A percentile compares a stretch with the other conserved stretches of the same genome.
phyloP scores from a whole-genome alignment of 37 sponge, comb jelly and placozoan species.

The Chondrosia reniformis region DNA sequence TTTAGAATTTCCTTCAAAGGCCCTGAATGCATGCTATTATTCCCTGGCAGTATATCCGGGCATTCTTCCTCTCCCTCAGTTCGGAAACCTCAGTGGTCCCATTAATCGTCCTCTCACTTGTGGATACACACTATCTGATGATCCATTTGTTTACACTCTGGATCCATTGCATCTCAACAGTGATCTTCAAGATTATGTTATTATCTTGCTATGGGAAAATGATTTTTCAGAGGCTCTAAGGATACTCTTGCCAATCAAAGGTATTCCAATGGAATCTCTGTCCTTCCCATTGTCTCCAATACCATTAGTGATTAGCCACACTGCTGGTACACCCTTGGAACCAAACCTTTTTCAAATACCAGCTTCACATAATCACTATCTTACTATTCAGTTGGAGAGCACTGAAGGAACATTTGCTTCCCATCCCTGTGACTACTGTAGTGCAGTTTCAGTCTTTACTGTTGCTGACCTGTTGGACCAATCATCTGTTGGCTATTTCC shows the following conservation, averaged over 20 bases:
- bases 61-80: neutral
- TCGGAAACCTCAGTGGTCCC: neutral
- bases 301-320: neutral
- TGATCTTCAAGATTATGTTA: neutral
- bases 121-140: constrained; percentile 1
- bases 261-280: too few species aligned
- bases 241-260: neutral
- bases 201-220: neutral
- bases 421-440: too few species aligned
- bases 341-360: neutral
- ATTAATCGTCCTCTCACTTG: neutral
- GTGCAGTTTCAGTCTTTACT: too few species aligned
- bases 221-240: neutral
- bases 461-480: too few species aligned
- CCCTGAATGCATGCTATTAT: constrained; percentile 1
- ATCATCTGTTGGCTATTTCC: too few species aligned
- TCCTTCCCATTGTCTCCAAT: neutral
- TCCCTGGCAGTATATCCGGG: neutral
- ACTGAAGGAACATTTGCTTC: too few species aligned
- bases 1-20: neutral
- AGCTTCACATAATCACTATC: too few species aligned
- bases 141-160: neutral
- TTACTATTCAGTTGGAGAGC: too few species aligned
- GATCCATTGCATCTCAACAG: neutral
- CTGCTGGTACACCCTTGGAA: neutral